Conservation (phyloP, 2,113 vertebrate species). For the Asarcornis scutulata region DNA sequence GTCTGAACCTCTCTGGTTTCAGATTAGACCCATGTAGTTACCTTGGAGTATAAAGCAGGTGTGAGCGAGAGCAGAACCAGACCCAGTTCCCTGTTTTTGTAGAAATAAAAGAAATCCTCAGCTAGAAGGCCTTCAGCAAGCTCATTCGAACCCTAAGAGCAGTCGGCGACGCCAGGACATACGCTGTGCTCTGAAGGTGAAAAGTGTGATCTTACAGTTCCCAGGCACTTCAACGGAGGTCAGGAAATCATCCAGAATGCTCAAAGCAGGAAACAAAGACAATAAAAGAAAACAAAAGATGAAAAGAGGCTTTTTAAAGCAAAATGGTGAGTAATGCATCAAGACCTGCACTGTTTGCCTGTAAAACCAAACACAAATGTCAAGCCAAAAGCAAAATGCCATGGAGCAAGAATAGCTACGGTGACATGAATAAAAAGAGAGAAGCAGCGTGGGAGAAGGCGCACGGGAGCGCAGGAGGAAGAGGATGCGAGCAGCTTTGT, state of each 20-base stretch:
- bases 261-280: slow-evolving; percentile 47
- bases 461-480: slow-evolving; percentile 24
- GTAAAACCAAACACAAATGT: accelerated
- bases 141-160: neutral
- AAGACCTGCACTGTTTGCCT: neutral
- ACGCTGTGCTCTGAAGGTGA: neutral
- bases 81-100: accelerated
- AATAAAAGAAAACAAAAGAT: slow-evolving; percentile 54
- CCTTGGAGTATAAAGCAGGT: neutral
- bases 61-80: neutral
- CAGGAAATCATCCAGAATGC: slow-evolving; percentile 39
- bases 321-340: neutral
- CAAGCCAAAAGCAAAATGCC: neutral
- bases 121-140: neutral
- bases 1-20: neutral
- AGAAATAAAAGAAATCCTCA: neutral
- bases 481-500: slow-evolving; percentile 50
- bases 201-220: neutral
- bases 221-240: neutral
- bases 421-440: neutral
- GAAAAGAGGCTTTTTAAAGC: neutral
- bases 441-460: neutral
- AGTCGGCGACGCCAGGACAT: neutral
- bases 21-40: accelerated
- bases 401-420: neutral